A percentile compares a stretch with the other conserved stretches of the same genome.
Evolutionary conservation across 2,797 vertebrate genomes (phyloP).

Genomic region (Bucorvus abyssinicus): DNA sequence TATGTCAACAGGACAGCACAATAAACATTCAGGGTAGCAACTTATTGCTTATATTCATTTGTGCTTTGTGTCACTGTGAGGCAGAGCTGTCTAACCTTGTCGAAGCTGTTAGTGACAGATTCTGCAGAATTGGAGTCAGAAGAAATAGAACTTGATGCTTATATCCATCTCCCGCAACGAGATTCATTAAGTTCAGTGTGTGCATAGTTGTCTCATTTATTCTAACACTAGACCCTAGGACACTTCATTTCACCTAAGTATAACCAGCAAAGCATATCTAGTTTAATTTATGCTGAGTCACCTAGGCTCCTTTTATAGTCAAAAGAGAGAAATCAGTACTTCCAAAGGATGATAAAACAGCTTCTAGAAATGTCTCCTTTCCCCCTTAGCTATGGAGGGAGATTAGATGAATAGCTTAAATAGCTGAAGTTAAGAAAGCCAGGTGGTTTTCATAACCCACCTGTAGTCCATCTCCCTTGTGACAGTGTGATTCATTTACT

Average conservation of each 20-base stretch:
- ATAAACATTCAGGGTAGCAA: neutral
- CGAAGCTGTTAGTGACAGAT: neutral
- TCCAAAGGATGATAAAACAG: neutral
- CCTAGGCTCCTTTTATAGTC: neutral
- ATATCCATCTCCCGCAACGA: neutral
- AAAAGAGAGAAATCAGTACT: neutral
- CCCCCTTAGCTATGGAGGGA: neutral
- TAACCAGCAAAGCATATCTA: neutral
- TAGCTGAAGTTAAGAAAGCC: neutral
- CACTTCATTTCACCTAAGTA: neutral
- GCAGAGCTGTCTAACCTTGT: neutral
- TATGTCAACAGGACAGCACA: neutral
- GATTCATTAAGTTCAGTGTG: neutral
- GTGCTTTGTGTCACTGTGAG: neutral
- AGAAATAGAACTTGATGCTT: neutral
- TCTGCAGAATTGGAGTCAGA: neutral
- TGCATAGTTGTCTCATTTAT: neutral
- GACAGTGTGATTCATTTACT: neutral
- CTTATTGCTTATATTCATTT: neutral
- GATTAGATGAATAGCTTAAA: neutral
- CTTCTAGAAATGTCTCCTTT: neutral
- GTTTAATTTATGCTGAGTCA: neutral
- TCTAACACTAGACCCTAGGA: neutral
- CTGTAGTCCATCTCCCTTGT: slow-evolving; percentile 5
- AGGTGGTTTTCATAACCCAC: neutral